Conservation (phyloP, 2,888 invertebrate species). For the Orthosia gothica region DNA sequence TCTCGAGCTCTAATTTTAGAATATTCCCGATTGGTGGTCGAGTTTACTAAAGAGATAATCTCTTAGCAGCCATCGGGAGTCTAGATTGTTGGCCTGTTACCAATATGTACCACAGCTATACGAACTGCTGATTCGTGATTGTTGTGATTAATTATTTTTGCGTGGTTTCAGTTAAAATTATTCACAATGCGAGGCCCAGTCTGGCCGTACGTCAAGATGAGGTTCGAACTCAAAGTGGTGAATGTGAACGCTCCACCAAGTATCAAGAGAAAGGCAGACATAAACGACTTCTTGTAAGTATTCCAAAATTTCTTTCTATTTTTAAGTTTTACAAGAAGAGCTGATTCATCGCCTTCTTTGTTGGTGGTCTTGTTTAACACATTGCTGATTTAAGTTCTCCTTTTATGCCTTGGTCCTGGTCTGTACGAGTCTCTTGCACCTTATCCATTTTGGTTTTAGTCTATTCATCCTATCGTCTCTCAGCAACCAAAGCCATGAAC, state of each 20-base stretch:
- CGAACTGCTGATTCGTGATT: too few relatives aligned
- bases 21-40: too few relatives aligned
- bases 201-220: constrained; percentile 93
- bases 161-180: constrained; percentile 91
- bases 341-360: too few relatives aligned
- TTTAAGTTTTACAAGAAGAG: not conserved
- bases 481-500: not conserved
- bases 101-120: too few relatives aligned
- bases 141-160: too few relatives aligned
- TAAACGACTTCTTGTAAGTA: constrained; percentile 91
- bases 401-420: not conserved
- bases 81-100: too few relatives aligned
- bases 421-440: not conserved
- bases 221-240: constrained; percentile 94
- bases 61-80: too few relatives aligned
- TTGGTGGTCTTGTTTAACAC: too few relatives aligned
- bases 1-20: too few relatives aligned
- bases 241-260: constrained; percentile 93
- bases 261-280: constrained; percentile 90
- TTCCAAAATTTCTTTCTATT: not conserved
- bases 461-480: not conserved
- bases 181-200: constrained; percentile 97
- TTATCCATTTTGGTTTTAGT: not conserved
- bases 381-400: not conserved
- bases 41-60: too few relatives aligned